A percentile compares a stretch with the other conserved stretches of the same genome.
Evolutionary conservation across 2,797 vertebrate genomes (phyloP).

Genomic region (Kryptopterus vitreolus): DNA sequence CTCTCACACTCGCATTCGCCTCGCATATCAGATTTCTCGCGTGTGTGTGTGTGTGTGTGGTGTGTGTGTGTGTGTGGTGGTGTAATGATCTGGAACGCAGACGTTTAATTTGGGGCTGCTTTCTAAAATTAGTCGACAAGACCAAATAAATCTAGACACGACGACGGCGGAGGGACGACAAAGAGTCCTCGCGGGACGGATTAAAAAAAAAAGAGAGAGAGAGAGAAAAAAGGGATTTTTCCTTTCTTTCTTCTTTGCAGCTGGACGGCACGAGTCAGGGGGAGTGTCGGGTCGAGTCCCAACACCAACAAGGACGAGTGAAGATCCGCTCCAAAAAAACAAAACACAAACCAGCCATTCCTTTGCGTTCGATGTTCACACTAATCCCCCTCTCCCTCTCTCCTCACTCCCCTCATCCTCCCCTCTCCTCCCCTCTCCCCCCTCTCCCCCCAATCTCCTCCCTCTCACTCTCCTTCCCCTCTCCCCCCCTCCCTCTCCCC

Average conservation of each 20-base stretch:
- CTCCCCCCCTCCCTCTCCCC: too few relatives aligned
- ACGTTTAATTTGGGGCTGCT: neutral
- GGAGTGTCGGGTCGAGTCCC: neutral
- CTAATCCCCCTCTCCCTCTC: too few relatives aligned
- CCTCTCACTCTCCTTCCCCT: too few relatives aligned
- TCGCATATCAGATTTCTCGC: neutral
- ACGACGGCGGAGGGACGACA: neutral
- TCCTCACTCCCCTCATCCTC: too few relatives aligned
- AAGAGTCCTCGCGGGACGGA: slow-evolving; percentile 18
- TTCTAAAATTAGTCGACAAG: slow-evolving; percentile 6
- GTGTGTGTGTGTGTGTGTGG: too few relatives aligned
- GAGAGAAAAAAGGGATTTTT: too few relatives aligned
- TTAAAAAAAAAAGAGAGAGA: slow-evolving; percentile 42
- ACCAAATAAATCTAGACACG: slow-evolving; percentile 10
- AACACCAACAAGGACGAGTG: neutral
- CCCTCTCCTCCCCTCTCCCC: too few relatives aligned
- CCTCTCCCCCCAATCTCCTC: too few relatives aligned
- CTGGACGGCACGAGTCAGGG: neutral
- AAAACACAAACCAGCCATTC: neutral
- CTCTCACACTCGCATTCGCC: neutral
- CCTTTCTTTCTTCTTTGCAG: slow-evolving; percentile 33
- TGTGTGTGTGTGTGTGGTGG: neutral
- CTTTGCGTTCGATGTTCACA: neutral
- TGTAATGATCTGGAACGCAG: neutral
- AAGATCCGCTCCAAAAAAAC: neutral